Percentiles rank a stretch among this genome's conserved stretches.
Conservation (phyloP, 1,140 invertebrate genomes). For the Drosophila sulfurigaster region DNA sequence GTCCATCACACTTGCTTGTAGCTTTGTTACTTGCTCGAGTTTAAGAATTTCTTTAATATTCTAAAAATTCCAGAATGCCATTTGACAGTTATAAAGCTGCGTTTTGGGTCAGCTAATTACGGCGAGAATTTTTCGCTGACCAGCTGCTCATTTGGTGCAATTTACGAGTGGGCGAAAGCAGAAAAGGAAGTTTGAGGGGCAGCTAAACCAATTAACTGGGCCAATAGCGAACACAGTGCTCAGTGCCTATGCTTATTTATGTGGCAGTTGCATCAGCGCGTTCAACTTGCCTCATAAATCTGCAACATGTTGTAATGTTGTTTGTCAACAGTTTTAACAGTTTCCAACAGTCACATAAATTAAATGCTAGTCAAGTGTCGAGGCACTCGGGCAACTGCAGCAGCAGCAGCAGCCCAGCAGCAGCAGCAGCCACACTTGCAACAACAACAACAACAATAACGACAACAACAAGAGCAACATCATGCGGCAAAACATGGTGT, state of each 20-base stretch:
- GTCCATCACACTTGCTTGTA: no score
- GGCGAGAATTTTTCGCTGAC: constrained; percentile 9
- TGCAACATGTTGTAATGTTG: constrained; percentile 80
- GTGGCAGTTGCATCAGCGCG: constrained; percentile 68
- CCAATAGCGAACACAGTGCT: constrained; percentile 7
- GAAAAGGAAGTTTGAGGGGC: not conserved
- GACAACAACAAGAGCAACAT: constrained; percentile 47
- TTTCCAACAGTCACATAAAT: constrained; percentile 79
- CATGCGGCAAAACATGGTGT: constrained; percentile 69
- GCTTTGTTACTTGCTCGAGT: no score
- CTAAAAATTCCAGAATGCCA: not conserved
- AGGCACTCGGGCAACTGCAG: constrained; percentile 22
- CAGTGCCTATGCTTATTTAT: constrained; percentile 62
- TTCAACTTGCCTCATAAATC: constrained; percentile 76
- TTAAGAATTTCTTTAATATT: not conserved
- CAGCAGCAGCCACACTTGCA: constrained; percentile 66
- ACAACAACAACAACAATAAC: constrained; percentile 61
- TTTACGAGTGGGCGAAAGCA: constrained; percentile 2
- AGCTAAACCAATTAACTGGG: constrained; percentile 41
- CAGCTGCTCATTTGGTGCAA: constrained; percentile 5
- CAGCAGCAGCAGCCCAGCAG: constrained; percentile 34
- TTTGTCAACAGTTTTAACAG: constrained; percentile 82
- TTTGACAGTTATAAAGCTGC: constrained; percentile 32
- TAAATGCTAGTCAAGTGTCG: constrained; percentile 79
- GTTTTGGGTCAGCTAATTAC: constrained; percentile 21